A percentile compares a stretch with the other conserved stretches of the same genome.
phyloP scores from a whole-genome alignment of 2,888 invertebrate genomes.

The Nebria salina region DNA sequence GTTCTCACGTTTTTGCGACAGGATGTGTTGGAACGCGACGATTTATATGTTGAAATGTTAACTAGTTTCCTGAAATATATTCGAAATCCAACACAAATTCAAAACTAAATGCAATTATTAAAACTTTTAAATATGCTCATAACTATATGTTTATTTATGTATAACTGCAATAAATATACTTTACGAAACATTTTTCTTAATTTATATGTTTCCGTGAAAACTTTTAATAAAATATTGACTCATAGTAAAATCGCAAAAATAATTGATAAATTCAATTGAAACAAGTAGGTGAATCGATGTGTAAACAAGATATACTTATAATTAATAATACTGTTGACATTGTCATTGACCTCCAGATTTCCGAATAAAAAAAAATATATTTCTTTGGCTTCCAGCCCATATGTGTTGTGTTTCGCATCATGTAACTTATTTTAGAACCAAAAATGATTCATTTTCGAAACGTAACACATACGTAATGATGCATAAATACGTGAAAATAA shows the following conservation, averaged over 20 bases:
- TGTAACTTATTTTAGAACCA: conserved; percentile 26
- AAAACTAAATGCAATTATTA: too few species aligned
- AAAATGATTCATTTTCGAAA: conserved; percentile 18
- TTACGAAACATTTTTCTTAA: too few species aligned
- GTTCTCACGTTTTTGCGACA: conserved; percentile 38
- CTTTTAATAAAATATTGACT: too few species aligned
- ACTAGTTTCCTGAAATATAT: not conserved
- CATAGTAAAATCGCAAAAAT: too few species aligned
- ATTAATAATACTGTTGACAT: conserved; percentile 26
- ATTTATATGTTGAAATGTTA: not conserved
- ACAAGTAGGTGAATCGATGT: not conserved
- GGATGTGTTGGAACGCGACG: not conserved
- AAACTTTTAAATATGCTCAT: too few species aligned
- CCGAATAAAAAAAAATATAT: conserved; percentile 21
- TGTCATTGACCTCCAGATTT: conserved; percentile 40
- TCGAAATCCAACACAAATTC: not conserved
- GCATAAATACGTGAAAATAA: not conserved
- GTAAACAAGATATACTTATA: not conserved
- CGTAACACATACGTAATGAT: not conserved
- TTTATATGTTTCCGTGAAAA: too few species aligned
- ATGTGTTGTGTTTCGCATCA: conserved; percentile 29
- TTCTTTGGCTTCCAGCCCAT: conserved; percentile 28
- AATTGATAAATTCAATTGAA: not conserved
- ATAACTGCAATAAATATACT: too few species aligned
- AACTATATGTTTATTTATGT: too few species aligned